These are phyloP conservation scores for Lepidostoma basale DNA, from an alignment of 1,140 invertebrate species.

Conservation along the genomic window DNA sequence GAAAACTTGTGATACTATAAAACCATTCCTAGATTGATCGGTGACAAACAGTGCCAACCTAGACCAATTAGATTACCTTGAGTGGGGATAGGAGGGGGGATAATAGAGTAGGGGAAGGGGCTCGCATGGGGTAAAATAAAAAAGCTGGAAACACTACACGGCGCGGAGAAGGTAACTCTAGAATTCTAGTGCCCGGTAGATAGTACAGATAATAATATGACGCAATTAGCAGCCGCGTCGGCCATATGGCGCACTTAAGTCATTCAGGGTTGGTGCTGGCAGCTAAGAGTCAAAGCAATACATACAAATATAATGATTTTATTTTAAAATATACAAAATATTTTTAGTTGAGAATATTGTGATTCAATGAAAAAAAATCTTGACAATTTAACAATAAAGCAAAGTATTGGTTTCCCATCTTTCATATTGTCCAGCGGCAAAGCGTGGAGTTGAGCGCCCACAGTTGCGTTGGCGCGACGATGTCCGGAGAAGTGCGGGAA, in stretches of 20 bases:
- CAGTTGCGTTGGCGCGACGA: too few species aligned
- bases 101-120: background rate
- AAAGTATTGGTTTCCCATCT: too few species aligned
- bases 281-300: too few species aligned
- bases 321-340: too few species aligned
- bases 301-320: too few species aligned
- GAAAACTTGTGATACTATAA: background rate
- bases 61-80: slow-evolving; percentile 44
- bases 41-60: slow-evolving; percentile 39
- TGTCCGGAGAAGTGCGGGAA: too few species aligned
- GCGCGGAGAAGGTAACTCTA: background rate
- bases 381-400: too few species aligned
- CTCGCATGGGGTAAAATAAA: slow-evolving; percentile 12
- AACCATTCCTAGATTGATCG: slow-evolving; percentile 39
- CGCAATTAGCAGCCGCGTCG: slow-evolving; percentile 39
- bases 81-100: background rate
- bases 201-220: slow-evolving; percentile 36
- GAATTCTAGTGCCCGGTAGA: slow-evolving; percentile 21
- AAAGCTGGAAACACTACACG: slow-evolving; percentile 27
- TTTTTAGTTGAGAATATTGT: too few species aligned
- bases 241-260: slow-evolving; percentile 34
- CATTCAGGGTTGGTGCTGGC: background rate
- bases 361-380: too few species aligned
- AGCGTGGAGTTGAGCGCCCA: too few species aligned
- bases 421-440: too few species aligned